phyloP scores from a whole-genome alignment of 2,113 vertebrate species.

The Trichechus manatus region DNA sequence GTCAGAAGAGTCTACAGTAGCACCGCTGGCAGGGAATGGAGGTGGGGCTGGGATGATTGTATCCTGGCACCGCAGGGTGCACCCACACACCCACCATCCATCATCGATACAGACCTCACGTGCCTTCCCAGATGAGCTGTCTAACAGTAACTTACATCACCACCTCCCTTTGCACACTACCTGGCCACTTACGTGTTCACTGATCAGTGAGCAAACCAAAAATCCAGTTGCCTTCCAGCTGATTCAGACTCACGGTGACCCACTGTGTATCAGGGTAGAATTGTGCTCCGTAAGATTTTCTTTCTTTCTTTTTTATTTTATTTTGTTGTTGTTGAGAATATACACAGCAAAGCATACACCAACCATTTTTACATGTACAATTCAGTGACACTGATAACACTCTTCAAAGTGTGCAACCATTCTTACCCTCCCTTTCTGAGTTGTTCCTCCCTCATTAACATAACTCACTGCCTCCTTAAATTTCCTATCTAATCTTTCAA shows the following conservation, averaged over 20 bases:
- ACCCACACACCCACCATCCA: not conserved
- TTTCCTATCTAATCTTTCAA: not conserved
- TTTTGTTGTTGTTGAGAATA: not conserved
- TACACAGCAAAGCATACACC: not conserved
- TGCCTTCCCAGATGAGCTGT: not conserved
- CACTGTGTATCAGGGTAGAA: not conserved
- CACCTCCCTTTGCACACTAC: not conserved
- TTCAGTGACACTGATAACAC: not conserved
- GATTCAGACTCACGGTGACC: not conserved
- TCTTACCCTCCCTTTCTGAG: not conserved
- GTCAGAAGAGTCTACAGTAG: slow-evolving; percentile 10
- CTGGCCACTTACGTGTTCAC: not conserved
- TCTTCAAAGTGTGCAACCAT: not conserved
- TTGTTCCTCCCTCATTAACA: not conserved
- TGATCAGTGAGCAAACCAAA: not conserved
- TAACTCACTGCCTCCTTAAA: not conserved
- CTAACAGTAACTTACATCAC: not conserved
- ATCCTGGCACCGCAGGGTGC: not conserved
- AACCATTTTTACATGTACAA: not conserved
- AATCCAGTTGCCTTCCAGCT: not conserved
- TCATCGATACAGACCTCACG: fast-evolving
- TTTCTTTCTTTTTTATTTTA: not conserved
- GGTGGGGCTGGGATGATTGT: not conserved
- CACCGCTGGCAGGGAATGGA: no score
- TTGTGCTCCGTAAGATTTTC: not conserved